Evolutionary conservation across 2,113 vertebrate genomes (phyloP).

Genomic region (Trinectes maculatus): DNA sequence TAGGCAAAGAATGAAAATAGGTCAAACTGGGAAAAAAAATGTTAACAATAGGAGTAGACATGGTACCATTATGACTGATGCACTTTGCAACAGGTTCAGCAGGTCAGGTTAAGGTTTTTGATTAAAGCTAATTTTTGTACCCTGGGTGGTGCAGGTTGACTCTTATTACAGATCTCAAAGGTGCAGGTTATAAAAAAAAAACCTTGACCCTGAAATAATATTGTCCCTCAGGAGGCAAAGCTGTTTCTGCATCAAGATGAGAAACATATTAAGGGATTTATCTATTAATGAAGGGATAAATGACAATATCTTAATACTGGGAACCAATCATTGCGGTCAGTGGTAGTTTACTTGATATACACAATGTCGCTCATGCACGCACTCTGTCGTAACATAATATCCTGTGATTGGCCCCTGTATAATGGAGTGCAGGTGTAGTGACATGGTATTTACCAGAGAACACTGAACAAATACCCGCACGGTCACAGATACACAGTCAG

Average conservation of each 20-base stretch:
- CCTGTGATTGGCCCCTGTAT: constrained; percentile 69
- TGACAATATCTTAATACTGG: constrained; percentile 60
- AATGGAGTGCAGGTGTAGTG: constrained; percentile 70
- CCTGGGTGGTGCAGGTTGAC: neutral
- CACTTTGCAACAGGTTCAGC: neutral
- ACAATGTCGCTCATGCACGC: constrained; percentile 15
- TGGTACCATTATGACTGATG: neutral
- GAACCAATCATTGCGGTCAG: constrained; percentile 63
- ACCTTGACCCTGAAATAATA: no score
- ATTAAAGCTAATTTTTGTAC: no score
- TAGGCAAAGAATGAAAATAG: neutral
- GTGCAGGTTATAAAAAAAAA: neutral
- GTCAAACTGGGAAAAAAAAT: neutral
- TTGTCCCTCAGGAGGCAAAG: no score
- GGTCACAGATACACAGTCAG: constrained; percentile 29
- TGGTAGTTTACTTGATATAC: constrained; percentile 61
- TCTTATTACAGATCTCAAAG: neutral
- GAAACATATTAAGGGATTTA: no score
- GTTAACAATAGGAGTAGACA: neutral
- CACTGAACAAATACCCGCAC: constrained; percentile 52
- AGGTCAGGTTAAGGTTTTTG: neutral
- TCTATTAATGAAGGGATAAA: constrained; percentile 69
- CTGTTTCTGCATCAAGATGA: no score
- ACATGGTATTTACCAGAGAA: constrained; percentile 73
- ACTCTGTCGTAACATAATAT: constrained; percentile 68